Evolutionary conservation across 2,113 vertebrate genomes (phyloP).

Genomic region (Embiotoca jacksoni): DNA sequence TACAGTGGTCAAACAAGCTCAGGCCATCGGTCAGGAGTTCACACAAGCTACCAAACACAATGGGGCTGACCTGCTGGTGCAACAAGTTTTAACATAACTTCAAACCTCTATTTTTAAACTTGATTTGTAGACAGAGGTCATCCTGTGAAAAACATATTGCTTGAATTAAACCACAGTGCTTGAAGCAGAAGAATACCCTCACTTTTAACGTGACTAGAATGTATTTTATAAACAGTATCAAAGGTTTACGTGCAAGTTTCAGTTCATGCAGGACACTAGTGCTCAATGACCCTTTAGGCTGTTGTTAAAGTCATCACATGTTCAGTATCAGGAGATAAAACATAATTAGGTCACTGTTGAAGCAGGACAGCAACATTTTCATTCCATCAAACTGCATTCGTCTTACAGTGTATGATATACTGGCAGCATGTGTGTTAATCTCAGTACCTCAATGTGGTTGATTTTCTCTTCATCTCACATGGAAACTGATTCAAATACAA

Average conservation of each 20-base stretch:
- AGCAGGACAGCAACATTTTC: background rate
- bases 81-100: background rate
- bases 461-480: background rate
- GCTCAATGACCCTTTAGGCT: too few species aligned
- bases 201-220: too few species aligned
- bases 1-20: too few species aligned
- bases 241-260: too few species aligned
- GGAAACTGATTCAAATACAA: constrained; percentile 9
- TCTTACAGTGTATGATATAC: background rate
- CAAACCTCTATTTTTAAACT: background rate
- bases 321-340: background rate
- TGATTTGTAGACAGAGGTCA: background rate
- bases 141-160: too few species aligned
- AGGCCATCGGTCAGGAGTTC: too few species aligned
- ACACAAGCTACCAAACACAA: too few species aligned
- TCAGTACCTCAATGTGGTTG: background rate
- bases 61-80: too few species aligned
- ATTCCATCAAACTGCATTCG: background rate
- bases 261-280: too few species aligned
- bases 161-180: too few species aligned
- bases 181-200: too few species aligned
- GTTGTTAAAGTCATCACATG: background rate
- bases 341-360: background rate
- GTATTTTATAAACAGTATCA: too few species aligned
- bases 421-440: constrained; percentile 4